Base-by-base conservation (phyloP, 2,888 invertebrate genomes). In the Pristionchus mayeri region DNA sequence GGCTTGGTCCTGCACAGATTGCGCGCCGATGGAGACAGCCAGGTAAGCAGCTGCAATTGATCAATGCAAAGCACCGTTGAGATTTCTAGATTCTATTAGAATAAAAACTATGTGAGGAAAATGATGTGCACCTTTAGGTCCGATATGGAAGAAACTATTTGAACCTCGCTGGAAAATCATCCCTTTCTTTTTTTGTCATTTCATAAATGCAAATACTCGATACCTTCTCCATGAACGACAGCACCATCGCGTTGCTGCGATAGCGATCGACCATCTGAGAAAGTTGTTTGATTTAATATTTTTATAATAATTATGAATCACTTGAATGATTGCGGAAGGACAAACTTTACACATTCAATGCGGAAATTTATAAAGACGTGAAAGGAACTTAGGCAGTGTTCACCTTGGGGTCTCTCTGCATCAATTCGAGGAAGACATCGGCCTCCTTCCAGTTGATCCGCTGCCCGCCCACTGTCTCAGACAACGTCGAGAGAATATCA, bases 201-300 rank as follows among this genome's bases (percentile, higher is more conserved):
- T 16, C 16, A 44, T 18, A 76, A 24, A 24, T 11, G 57, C 9
- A 52, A 37, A n/a, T 2, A 60, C 6, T 34, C 57, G 30, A 37
- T 24, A 81, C 81, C 44, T 81, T 44, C 50, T 81, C 81, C 24
- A 82, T 24, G 81, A 82, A 82, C 7, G 63, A 50, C 30, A 52
- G 30, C 63, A 82, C 44, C 4, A n/a, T 3, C 2, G 44, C 81
- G 44, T 82, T 82, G 48, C 48, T 82, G 18, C 63, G 60, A 13
- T 44, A 48, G 34, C 63, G 48, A 21, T 82, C 81, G 3, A 63
- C 48, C 63, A 63, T 82, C 81, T 82, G 57, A n/a, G n/a, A 11
- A 81, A 27, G 6, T 7, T 57, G 24, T 24, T 57, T 1, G 30
- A 76, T 4, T 16, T 21, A 76, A 21, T 76, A n/a, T n/a, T n/a